phyloP scores from a whole-genome alignment of 1,140 invertebrate genomes.

The Leptinotarsa defecta region DNA sequence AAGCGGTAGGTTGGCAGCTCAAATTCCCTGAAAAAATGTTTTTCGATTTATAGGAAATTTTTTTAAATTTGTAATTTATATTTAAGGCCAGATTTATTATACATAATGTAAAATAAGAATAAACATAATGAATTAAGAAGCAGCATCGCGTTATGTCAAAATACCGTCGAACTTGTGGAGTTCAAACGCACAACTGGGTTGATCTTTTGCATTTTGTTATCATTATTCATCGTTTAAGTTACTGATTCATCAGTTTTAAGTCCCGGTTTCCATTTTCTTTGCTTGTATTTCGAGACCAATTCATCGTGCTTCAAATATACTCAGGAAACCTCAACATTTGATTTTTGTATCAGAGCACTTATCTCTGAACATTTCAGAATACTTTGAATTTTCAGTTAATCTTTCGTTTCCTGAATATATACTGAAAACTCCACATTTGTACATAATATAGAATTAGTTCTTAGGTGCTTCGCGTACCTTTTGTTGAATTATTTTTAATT shows the following conservation, averaged over 20 bases:
- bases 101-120: slow-evolving; percentile 52
- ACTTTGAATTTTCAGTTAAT: too few relatives aligned
- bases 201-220: too few relatives aligned
- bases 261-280: too few relatives aligned
- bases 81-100: slow-evolving; percentile 42
- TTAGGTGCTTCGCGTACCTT: slow-evolving; percentile 50
- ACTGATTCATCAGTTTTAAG: too few relatives aligned
- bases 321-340: too few relatives aligned
- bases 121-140: slow-evolving; percentile 43
- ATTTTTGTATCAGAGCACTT: too few relatives aligned
- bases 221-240: too few relatives aligned
- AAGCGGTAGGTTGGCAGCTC: slow-evolving; percentile 40
- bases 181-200: too few relatives aligned
- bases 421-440: slow-evolving; percentile 31
- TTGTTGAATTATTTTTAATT: slow-evolving; percentile 44
- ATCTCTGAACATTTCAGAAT: too few relatives aligned
- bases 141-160: slow-evolving; percentile 45
- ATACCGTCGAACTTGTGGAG: slow-evolving; percentile 18
- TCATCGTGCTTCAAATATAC: too few relatives aligned
- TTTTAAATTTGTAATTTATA: slow-evolving; percentile 43
- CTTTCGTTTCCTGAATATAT: neutral
- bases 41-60: slow-evolving; percentile 37
- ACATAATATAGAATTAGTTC: slow-evolving; percentile 48
- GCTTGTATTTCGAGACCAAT: too few relatives aligned
- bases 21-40: slow-evolving; percentile 32